phyloP scores from a whole-genome alignment of 1,140 invertebrate species.

The Periplaneta americana region DNA sequence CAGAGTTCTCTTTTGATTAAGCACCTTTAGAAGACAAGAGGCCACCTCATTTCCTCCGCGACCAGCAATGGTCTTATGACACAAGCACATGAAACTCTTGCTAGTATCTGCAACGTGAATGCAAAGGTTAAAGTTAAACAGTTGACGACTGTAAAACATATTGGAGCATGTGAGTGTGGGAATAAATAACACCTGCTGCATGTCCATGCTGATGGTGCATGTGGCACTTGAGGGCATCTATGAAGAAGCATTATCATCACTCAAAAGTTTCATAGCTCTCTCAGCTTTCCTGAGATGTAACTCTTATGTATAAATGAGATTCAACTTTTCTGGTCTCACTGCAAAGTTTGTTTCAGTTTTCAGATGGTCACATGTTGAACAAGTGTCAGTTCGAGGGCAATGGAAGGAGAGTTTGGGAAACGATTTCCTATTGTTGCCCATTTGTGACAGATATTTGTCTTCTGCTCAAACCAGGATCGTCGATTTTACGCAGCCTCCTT shows the following conservation, averaged over 20 bases:
- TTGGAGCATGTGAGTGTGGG: constrained; percentile 3
- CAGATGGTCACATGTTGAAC: too few relatives aligned
- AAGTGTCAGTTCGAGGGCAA: too few relatives aligned
- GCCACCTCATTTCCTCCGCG: constrained; percentile 21
- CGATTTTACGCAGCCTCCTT: too few relatives aligned
- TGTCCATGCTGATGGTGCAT: background rate
- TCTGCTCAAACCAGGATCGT: too few relatives aligned
- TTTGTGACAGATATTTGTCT: too few relatives aligned
- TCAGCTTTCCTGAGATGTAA: background rate
- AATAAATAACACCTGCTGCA: constrained; percentile 5
- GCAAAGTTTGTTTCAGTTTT: background rate
- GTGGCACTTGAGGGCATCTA: background rate
- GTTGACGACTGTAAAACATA: constrained; percentile 15
- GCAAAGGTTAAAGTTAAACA: constrained; percentile 19
- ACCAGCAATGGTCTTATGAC: constrained; percentile 16
- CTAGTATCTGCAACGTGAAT: constrained; percentile 20
- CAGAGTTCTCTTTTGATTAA: background rate
- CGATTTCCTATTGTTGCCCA: too few relatives aligned
- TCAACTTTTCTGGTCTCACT: background rate
- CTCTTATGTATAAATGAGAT: background rate
- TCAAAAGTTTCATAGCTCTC: too few relatives aligned
- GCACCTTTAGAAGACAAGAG: constrained; percentile 18
- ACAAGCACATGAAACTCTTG: constrained; percentile 17
- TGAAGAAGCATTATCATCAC: too few relatives aligned
- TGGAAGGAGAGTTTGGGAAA: too few relatives aligned